These are phyloP conservation scores for Mythimna albipuncta DNA, from an alignment of 2,888 invertebrate genomes.

Conservation along the genomic window DNA sequence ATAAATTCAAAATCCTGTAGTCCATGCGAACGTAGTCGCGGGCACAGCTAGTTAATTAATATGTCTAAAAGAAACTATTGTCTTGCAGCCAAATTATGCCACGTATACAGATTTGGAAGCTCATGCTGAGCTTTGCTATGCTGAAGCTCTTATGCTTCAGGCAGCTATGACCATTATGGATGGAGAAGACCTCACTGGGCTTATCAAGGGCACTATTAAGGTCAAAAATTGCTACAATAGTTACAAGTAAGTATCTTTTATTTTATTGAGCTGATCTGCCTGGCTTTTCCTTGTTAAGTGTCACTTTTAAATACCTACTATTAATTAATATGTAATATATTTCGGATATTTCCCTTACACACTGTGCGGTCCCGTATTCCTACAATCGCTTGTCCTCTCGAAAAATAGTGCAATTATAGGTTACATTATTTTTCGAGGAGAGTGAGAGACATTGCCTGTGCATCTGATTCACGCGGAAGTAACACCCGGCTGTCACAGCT, in stretches of 20 bases:
- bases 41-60: no score
- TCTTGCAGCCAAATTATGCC: constrained; percentile 93
- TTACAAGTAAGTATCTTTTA: constrained; percentile 94
- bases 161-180: constrained; percentile 98
- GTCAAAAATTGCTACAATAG: constrained; percentile 97
- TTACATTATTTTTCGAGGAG: no score
- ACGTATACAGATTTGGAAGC: constrained; percentile 95
- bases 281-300: neutral
- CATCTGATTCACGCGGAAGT: no score
- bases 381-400: no score
- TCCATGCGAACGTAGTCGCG: no score
- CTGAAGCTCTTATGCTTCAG: constrained; percentile 96
- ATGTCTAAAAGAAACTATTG: neutral
- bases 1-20: no score
- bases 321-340: no score
- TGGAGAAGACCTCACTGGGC: constrained; percentile 97
- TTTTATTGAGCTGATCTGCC: neutral
- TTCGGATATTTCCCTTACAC: neutral
- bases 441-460: no score
- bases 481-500: no score
- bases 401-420: no score
- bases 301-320: no score
- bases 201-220: constrained; percentile 98
- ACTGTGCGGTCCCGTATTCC: neutral
- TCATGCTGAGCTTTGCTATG: constrained; percentile 98